Conservation (phyloP, 2,113 vertebrate species). For the Corynorhinus townsendii region DNA sequence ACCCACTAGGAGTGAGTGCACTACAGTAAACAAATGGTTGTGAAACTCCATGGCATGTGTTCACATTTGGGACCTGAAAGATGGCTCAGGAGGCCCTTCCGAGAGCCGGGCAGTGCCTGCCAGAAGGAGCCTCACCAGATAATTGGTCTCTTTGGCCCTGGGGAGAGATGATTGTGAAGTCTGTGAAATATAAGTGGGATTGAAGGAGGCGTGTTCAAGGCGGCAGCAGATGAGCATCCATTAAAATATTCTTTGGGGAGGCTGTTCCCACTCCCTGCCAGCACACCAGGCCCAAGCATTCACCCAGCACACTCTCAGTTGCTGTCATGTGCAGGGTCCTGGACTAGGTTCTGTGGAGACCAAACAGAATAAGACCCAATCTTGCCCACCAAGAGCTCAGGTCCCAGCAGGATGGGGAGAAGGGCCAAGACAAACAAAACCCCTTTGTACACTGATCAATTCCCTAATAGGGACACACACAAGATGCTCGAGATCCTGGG, state of each 20-base stretch:
- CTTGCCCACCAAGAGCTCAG: neutral
- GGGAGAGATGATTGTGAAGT: conserved; percentile 65
- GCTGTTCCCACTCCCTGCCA: neutral
- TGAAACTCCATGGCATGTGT: neutral
- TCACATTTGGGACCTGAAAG: neutral
- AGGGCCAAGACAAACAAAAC: neutral
- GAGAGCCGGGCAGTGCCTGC: conserved; percentile 40
- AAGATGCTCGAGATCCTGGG: neutral
- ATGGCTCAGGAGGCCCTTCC: conserved; percentile 50
- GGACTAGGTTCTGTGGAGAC: neutral
- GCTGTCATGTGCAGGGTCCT: neutral
- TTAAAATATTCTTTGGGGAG: conserved; percentile 65
- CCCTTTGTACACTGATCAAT: neutral
- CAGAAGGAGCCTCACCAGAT: conserved; percentile 61
- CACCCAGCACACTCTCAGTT: conserved; percentile 5
- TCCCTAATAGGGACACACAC: neutral
- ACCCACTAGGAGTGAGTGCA: neutral
- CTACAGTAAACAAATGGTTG: conserved; percentile 13
- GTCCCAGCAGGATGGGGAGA: neutral
- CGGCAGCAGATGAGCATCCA: conserved; percentile 58
- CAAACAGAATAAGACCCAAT: neutral
- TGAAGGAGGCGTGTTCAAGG: conserved; percentile 59
- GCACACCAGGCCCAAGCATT: conserved; percentile 13
- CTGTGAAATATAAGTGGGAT: conserved; percentile 65
- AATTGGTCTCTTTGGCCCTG: conserved; percentile 64